Evolutionary conservation across 2,113 vertebrate genomes (phyloP), one percentile per base, ranked within the genome.

Genomic region (Archilochus colubris): DNA sequence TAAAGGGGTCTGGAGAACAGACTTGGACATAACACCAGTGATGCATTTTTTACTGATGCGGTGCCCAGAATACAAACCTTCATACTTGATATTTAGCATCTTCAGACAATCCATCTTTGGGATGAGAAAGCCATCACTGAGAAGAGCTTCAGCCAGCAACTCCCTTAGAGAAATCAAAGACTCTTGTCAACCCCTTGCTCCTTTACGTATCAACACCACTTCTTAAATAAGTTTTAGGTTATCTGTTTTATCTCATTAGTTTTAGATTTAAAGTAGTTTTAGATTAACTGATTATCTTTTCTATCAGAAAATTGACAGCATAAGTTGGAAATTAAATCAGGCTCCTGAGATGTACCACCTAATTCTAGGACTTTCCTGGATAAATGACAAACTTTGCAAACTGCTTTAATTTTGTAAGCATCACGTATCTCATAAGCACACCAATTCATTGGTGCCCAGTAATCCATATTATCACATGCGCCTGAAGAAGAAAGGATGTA

Each of bases 91-190:
- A 93, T 98, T 98, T 58, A 99, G 95, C 63, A 98, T 98, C 57
- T 98, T 97, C 92, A 99, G 97, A 86, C 99, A 99, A 62, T 99
- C 98, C 44, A 83, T 58, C 7, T 99, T 99, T 16, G 99, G 99
- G 91, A 99, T 97, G 70, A 99, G 97, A 79, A 99, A 99, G 36
- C 99, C 99, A 18, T 99, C 99, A 64, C 98, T 98, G 51, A 99
- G 70, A 93, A 99, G 93, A 76, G 97, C 98, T 58, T 98, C 98
- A 36, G 98, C 89, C 79, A 99, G 96, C 80, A 97, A 31, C 17
- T 97, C 98, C 88, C 98, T 98, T 98, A 77, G 73, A 95, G 80
- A 17, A 96, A 92, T 18, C 25, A 94, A 57, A 93, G 21, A 87
- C 8, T 33, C 27, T 57, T 31, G 51, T 94, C 88, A 93, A 36